Evolutionary conservation across 2,797 vertebrate species (phyloP).

Genomic region (Pitangus sulphuratus): DNA sequence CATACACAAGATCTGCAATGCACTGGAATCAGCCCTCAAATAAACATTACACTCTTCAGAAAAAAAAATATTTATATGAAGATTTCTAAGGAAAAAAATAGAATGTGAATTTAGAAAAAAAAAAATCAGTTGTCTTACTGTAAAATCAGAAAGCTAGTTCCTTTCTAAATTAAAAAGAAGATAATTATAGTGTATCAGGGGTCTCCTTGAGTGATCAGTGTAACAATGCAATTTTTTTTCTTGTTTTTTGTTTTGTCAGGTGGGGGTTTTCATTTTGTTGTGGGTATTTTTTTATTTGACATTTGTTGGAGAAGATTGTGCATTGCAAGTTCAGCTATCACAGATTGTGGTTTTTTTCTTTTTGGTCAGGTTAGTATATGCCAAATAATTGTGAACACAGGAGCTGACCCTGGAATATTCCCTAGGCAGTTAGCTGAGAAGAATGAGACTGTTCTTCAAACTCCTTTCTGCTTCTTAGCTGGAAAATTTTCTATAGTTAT

Average conservation of each 20-base stretch:
- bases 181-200: not conserved
- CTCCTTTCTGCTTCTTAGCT: not conserved
- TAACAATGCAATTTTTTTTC: not conserved
- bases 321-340: not conserved
- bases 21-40: not conserved
- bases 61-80: not conserved
- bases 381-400: not conserved
- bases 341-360: not conserved
- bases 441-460: not conserved
- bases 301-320: not conserved
- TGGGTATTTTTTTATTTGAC: not conserved
- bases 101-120: not conserved
- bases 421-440: not conserved
- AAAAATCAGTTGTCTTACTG: not conserved
- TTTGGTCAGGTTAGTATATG: not conserved
- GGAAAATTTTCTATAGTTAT: not conserved
- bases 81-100: not conserved
- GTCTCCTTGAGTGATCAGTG: not conserved
- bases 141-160: not conserved
- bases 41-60: not conserved
- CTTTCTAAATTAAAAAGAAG: not conserved
- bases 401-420: not conserved
- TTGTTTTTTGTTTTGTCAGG: not conserved
- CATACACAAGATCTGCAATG: not conserved
- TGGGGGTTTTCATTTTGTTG: rapidly evolving